A percentile compares a stretch with the other conserved stretches of the same genome.
Conservation (phyloP, 2,113 vertebrate genomes). For the Calcarius ornatus region DNA sequence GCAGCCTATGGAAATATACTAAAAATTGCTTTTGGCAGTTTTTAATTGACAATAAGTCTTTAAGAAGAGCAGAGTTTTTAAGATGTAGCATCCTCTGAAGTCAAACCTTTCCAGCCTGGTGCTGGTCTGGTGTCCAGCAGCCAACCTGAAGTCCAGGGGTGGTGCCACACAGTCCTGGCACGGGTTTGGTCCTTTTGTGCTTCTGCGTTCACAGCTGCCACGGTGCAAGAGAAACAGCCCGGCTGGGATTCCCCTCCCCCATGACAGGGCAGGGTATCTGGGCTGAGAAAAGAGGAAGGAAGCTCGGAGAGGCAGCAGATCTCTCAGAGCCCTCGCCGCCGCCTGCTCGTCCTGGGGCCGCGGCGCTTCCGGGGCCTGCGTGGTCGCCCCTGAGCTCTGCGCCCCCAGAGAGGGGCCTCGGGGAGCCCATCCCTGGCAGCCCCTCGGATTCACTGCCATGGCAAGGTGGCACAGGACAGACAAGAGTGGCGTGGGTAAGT, state of each 20-base stretch:
- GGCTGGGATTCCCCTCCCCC: constrained; percentile 47
- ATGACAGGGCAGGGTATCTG: background rate
- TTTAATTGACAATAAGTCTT: background rate
- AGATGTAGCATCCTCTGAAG: background rate
- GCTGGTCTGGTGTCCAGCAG: background rate
- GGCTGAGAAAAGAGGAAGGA: constrained; percentile 78
- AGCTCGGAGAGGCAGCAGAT: constrained; percentile 48
- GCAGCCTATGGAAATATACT: background rate
- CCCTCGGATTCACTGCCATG: background rate
- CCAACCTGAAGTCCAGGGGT: background rate
- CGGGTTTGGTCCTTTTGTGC: background rate
- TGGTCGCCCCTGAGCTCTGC: no score
- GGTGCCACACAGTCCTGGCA: rapidly evolving
- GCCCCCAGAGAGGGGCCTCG: rapidly evolving
- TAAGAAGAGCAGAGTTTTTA: background rate
- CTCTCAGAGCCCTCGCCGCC: background rate
- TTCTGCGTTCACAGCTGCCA: background rate
- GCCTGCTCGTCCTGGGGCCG: background rate
- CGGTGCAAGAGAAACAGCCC: background rate
- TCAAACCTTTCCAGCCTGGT: no score
- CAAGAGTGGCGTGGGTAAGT: constrained; percentile 73
- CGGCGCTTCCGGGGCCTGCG: background rate
- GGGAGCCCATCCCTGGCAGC: background rate
- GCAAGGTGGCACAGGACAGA: constrained; percentile 69
- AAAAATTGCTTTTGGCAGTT: background rate